phyloP scores from a whole-genome alignment of 1,140 invertebrate species.

The Nasonia longicornis region DNA sequence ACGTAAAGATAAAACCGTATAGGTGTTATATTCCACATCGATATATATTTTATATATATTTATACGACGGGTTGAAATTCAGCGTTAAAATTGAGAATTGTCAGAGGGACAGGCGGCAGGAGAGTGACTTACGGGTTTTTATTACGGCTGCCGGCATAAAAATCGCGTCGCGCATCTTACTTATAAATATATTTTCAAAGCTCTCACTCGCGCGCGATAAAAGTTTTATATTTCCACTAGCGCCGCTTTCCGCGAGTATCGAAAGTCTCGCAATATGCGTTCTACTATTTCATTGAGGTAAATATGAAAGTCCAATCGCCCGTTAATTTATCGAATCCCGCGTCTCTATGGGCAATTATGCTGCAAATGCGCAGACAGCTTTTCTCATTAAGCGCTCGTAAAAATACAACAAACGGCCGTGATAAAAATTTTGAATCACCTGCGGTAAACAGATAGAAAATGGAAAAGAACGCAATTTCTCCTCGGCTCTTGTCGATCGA shows the following conservation, averaged over 20 bases:
- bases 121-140: background rate
- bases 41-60: too few relatives aligned
- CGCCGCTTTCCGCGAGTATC: background rate
- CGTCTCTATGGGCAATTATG: background rate
- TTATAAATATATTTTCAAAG: background rate
- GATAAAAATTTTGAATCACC: background rate
- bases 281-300: background rate
- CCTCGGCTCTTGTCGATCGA: background rate
- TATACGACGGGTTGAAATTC: too few relatives aligned
- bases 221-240: background rate
- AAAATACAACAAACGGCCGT: background rate
- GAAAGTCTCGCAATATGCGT: background rate
- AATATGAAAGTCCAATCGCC: background rate
- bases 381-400: background rate
- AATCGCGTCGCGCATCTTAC: background rate
- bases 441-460: background rate
- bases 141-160: background rate
- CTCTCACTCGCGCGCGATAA: background rate
- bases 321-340: background rate
- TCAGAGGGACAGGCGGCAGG: too few relatives aligned
- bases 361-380: background rate
- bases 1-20: background rate
- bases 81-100: background rate
- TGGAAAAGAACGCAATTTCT: constrained; percentile 20
- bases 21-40: too few relatives aligned